Conservation (phyloP, 2,113 vertebrate species). For the Nothobranchius kuhntae region DNA sequence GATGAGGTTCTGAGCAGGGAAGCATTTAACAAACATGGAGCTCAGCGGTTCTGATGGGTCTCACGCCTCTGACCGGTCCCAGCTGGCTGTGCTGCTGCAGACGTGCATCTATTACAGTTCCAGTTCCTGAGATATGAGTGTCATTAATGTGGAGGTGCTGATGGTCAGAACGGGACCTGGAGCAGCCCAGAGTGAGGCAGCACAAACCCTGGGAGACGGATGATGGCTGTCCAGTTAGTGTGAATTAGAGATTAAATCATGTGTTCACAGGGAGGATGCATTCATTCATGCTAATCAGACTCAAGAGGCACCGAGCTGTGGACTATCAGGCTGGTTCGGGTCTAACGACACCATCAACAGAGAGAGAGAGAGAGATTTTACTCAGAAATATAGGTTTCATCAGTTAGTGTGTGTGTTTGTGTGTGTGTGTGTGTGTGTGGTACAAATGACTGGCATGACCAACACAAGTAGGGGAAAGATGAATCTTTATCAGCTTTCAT, state of each 20-base stretch:
- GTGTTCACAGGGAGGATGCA: conserved; percentile 6
- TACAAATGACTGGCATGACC: no score
- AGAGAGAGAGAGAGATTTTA: no score
- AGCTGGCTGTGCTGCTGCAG: conserved; percentile 1
- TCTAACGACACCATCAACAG: not conserved
- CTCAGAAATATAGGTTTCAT: not conserved
- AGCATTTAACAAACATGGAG: conserved; percentile 15
- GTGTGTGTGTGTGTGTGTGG: no score
- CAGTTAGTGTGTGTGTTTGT: no score
- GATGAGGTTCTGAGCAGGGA: conserved; percentile 9
- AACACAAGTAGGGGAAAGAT: not conserved
- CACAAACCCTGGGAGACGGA: not conserved
- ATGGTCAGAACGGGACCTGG: conserved; percentile 19
- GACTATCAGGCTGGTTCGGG: not conserved
- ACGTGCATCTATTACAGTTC: conserved; percentile 9
- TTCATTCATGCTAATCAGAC: conserved; percentile 8
- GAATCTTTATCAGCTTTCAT: not conserved
- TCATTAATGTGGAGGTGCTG: conserved; percentile 32
- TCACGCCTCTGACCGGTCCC: not conserved
- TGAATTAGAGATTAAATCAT: conserved; percentile 25
- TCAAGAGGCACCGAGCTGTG: not conserved
- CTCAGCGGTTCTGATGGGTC: not conserved
- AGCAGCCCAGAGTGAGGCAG: conserved; percentile 1
- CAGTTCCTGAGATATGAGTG: conserved; percentile 22
- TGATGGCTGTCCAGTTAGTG: conserved; percentile 11